phyloP scores from a whole-genome alignment of 2,113 vertebrate species.

The Bothrops jararaca region DNA sequence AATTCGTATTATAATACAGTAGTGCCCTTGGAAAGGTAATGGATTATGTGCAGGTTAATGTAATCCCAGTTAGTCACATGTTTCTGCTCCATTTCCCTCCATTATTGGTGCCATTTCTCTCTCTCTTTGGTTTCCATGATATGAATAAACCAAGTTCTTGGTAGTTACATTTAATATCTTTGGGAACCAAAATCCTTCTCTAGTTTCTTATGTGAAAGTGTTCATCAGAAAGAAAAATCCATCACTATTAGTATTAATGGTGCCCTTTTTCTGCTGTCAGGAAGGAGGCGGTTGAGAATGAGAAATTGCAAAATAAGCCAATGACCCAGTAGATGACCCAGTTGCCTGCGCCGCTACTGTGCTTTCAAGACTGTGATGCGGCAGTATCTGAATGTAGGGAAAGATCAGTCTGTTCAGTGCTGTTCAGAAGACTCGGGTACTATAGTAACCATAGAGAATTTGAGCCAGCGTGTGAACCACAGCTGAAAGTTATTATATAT shows the following conservation, averaged over 20 bases:
- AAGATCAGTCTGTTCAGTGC: not conserved
- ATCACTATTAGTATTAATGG: not conserved
- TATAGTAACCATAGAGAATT: not conserved
- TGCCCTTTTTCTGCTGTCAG: not conserved
- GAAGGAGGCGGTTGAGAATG: not conserved
- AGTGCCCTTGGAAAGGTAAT: constrained; percentile 47
- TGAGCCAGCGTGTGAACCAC: not conserved
- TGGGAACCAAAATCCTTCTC: not conserved
- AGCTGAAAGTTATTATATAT: not conserved
- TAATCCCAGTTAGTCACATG: not conserved
- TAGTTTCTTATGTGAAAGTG: not conserved
- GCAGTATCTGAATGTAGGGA: not conserved
- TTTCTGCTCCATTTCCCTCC: not conserved
- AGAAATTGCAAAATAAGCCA: not conserved
- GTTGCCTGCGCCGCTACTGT: not conserved
- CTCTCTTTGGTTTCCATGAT: not conserved
- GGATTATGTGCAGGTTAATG: not conserved
- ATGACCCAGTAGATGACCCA: not conserved
- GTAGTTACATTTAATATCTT: not conserved
- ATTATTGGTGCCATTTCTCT: not conserved
- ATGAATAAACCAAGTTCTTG: not conserved
- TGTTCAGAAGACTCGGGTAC: not conserved
- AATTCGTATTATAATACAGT: constrained; percentile 69
- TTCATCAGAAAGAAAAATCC: not conserved
- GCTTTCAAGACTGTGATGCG: not conserved